phyloP scores from a whole-genome alignment of 37 sponge, comb jelly and placozoan genomes.

The Theonella swinhoei region DNA sequence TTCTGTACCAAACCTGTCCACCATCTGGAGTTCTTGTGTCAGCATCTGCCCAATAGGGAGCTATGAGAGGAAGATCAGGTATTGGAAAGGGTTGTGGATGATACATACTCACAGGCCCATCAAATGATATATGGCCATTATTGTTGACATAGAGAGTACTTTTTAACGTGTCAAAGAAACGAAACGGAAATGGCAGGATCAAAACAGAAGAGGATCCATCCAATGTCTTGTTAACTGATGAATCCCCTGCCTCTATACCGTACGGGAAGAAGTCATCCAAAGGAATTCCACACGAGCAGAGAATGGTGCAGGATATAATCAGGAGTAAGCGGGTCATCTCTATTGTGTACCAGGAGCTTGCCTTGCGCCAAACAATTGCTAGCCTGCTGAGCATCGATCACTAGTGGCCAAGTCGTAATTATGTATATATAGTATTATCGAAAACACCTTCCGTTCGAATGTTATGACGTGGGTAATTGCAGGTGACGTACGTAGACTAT shows the following conservation, averaged over 20 bases:
- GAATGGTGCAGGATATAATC: no score
- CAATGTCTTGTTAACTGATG: background rate
- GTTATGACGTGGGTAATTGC: no score
- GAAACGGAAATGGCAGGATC: background rate
- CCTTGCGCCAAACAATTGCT: no score
- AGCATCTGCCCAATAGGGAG: constrained; percentile 44
- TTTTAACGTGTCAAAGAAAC: background rate
- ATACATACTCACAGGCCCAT: background rate
- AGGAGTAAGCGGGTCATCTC: no score
- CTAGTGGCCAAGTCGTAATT: no score
- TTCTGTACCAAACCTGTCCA: constrained; percentile 33
- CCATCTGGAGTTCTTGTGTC: constrained; percentile 26
- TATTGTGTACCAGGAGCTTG: no score
- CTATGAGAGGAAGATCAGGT: background rate
- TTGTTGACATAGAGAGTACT: background rate
- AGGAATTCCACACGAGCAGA: no score
- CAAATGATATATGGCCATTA: constrained; percentile 33
- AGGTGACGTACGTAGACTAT: no score
- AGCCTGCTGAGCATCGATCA: no score
- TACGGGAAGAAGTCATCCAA: background rate
- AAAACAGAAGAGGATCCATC: background rate
- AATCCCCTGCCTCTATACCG: background rate
- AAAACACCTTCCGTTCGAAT: no score
- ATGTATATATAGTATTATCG: no score
- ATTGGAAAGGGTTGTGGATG: constrained; percentile 25